Base-by-base conservation (phyloP, 2,113 vertebrate genomes). In the Zosterops japonicus region DNA sequence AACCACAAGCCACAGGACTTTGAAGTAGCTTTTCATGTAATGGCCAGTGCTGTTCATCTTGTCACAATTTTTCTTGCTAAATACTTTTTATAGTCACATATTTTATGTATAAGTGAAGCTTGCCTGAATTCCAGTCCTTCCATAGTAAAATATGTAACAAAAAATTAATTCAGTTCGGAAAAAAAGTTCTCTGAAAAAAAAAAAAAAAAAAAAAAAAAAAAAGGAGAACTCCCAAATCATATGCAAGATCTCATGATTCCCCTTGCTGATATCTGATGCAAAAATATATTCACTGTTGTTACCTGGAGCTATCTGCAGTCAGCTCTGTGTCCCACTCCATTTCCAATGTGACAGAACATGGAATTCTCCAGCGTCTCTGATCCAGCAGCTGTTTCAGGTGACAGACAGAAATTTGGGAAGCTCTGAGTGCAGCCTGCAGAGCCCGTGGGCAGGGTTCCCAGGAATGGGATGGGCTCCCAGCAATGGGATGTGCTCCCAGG, bases 341-440 rank as follows among this genome's bases (percentile, higher is more conserved):
- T 94, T 92, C 89, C 20, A 35, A n/a, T 56, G 42, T 72, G 92
- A 93, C 68, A 77, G 93, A 88, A 76, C 28, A 28, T 4, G 8
- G 39, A 93, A 88, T 78, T 44, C 42, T 63, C 23, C 23, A 4
- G 71, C 12, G 75, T 28, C 76, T 77, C 33, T 39, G 41, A 81
- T 90, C 75, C 47, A 74, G 75, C 90, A 93, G 85, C 86, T 64
- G 83, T 70, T 95, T 74, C 64, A 74, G 55, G 46, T 91, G 92
- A 44, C 78, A 74, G 93, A 41, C 53, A 57, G 85, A 59, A 83
- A 86, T 70, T 42, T 0, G 0, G 60, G 39, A 56, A 56, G 24
- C 29, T 31, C 18, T 31, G 67, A 69, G 33, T 6, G 7, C 47
- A 91, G 63, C 14, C 67, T 20, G n/a, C 28, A 76, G 55, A 63